Base-by-base conservation (phyloP, 2,797 vertebrate species). In the Peromyscus attwateri region DNA sequence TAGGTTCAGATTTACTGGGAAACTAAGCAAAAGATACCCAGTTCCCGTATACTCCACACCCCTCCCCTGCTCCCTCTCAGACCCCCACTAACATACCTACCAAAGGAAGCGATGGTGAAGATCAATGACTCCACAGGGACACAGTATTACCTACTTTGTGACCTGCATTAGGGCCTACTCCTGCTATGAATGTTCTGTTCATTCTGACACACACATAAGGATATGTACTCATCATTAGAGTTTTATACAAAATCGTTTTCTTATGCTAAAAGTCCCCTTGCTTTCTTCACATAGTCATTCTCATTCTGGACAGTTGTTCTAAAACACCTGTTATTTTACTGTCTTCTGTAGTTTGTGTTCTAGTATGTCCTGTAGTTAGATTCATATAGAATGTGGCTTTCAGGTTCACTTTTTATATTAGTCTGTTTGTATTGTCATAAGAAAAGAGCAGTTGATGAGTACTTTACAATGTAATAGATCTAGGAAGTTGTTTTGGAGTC, bases 11-110 rank as follows among this genome's bases (percentile, higher is more conserved):
- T 64, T 89, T 68, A 77, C 31, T 87, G 31, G 0, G 23, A 89
- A 79, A 85, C 3, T 55, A 37, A 60, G 0, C 29, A 82, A 6
- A 49, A 40, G 17, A n/a, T n/a, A 27, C 13, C 68, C 5, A 79
- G n/a, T 77, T 68, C 10, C 31, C 14, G 2, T 70, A 23, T 23
- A n/a, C 12, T 10, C 1, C 10, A 0, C 5, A n/a, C 19, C 1
- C 0, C 34, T 55, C 12, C 10, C 10, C 0, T 21, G 2, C 37
- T 55, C 16, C 16, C 10, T 6, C 4, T 14, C 14, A 37, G 7
- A 4, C 43, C 34, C 9, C 3, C 7, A 43, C 46, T n/a, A 29
- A 57, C 3, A 43, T 8, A 19, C n/a, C 23, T 1, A 57, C 3
- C 10, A 43, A 13, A 79, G 23, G 12, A 29, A 29, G 6, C 16